Conservation (phyloP, 2,797 vertebrate species). For the Lepilemur septentrionalis region DNA sequence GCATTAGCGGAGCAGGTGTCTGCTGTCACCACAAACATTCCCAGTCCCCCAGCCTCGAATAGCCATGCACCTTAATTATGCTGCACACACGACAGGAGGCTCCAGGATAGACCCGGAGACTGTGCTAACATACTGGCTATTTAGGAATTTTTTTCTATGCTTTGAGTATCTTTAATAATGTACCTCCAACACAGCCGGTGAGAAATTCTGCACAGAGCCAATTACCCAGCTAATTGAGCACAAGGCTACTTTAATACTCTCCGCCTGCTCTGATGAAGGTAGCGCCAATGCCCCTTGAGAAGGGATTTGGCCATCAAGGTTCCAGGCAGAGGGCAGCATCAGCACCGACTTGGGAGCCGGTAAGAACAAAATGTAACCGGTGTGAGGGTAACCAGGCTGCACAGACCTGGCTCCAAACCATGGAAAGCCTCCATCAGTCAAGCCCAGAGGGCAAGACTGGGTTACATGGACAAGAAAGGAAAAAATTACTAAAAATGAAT, state of each 20-base stretch:
- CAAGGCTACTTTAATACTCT: not conserved
- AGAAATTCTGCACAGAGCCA: not conserved
- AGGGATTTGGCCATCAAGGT: not conserved
- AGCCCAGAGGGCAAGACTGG: not conserved
- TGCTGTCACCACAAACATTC: not conserved
- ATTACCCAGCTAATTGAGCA: not conserved
- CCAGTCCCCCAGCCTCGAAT: rapidly evolving
- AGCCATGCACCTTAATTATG: rapidly evolving
- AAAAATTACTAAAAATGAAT: not conserved
- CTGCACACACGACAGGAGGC: rapidly evolving
- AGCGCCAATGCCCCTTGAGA: not conserved
- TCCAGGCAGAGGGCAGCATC: not conserved
- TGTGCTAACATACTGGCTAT: rapidly evolving
- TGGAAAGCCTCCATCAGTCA: not conserved
- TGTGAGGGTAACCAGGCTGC: not conserved
- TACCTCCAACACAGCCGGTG: not conserved
- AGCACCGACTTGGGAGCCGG: not conserved
- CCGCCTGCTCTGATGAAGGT: not conserved
- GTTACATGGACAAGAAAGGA: not conserved
- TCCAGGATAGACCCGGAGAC: not conserved
- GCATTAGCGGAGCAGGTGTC: not conserved
- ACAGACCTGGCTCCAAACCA: not conserved
- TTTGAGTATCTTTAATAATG: not conserved
- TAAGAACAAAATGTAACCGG: not conserved
- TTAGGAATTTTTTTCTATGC: not conserved